Conservation (phyloP, 2,888 invertebrate genomes). For the Caenorhabditis uteleia region DNA sequence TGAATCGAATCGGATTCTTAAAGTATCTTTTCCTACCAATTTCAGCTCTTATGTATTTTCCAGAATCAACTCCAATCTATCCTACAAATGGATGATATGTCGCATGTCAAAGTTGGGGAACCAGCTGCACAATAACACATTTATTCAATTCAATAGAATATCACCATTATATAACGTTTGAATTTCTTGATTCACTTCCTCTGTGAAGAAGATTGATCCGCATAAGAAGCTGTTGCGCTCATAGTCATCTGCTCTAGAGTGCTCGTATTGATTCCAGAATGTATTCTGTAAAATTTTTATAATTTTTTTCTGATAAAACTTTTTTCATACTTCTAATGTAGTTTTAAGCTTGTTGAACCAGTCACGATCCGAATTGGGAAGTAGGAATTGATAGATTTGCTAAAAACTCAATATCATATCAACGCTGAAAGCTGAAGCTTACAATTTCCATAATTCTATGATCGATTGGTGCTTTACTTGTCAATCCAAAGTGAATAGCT, state of each 20-base stretch:
- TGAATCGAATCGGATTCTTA: slow-evolving; percentile 60
- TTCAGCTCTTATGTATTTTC: slow-evolving; percentile 8
- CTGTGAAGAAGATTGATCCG: slow-evolving; percentile 22
- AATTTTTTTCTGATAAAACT: not conserved
- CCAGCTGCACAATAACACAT: slow-evolving; percentile 20
- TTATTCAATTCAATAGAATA: not conserved
- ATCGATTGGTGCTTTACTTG: slow-evolving; percentile 21
- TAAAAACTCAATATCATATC: slow-evolving; percentile 3
- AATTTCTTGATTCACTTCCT: slow-evolving; percentile 17
- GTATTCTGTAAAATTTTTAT: slow-evolving; percentile 7
- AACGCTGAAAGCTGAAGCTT: not conserved
- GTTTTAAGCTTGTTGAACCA: slow-evolving; percentile 27
- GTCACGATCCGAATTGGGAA: slow-evolving; percentile 15
- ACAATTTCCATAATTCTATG: slow-evolving; percentile 37
- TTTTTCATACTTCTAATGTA: slow-evolving; percentile 5
- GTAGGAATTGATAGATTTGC: slow-evolving; percentile 26
- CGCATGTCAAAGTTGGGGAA: slow-evolving; percentile 30
- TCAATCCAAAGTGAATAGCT: slow-evolving; percentile 32
- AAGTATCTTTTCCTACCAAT: slow-evolving; percentile 31
- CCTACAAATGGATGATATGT: slow-evolving; percentile 62
- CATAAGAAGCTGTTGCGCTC: slow-evolving; percentile 26
- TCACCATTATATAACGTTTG: slow-evolving; percentile 7
- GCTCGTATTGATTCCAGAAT: slow-evolving; percentile 27
- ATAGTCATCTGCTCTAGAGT: slow-evolving; percentile 6
- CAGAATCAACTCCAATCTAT: slow-evolving; percentile 65